phyloP scores from a whole-genome alignment of 2,888 invertebrate species.

The Trissoscelio sp. region DNA sequence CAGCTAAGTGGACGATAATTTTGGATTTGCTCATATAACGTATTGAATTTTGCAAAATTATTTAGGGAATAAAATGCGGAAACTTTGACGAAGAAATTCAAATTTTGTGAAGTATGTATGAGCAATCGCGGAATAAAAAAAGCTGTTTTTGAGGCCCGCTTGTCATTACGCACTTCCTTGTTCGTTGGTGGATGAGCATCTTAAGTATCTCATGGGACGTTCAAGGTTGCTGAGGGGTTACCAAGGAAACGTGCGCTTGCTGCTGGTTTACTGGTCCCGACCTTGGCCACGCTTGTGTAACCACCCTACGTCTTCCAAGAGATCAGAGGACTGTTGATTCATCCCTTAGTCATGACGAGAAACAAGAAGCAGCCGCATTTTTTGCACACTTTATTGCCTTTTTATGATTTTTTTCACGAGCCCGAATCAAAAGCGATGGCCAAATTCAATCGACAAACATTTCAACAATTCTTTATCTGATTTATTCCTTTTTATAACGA shows the following conservation, averaged over 20 bases:
- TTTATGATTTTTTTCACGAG: constrained; percentile 56
- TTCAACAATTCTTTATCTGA: background rate
- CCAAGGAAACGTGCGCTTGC: constrained; percentile 79
- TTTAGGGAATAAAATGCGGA: too few species aligned
- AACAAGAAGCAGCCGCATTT: constrained; percentile 26
- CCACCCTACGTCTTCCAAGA: constrained; percentile 68
- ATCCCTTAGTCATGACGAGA: constrained; percentile 54
- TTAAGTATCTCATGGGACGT: constrained; percentile 69
- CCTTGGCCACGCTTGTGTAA: constrained; percentile 79
- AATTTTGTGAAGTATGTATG: constrained; percentile 11
- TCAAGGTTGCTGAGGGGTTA: constrained; percentile 76
- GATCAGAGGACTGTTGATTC: constrained; percentile 51
- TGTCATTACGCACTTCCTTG: constrained; percentile 53
- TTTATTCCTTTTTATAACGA: too few species aligned
- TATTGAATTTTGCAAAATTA: too few species aligned
- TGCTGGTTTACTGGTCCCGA: constrained; percentile 79
- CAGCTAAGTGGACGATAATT: too few species aligned
- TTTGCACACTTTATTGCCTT: constrained; percentile 33
- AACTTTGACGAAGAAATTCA: constrained; percentile 1
- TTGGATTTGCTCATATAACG: too few species aligned
- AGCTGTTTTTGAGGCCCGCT: constrained; percentile 37
- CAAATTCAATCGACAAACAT: constrained; percentile 32
- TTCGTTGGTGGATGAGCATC: constrained; percentile 33
- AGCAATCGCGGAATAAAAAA: constrained; percentile 28
- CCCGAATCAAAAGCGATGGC: constrained; percentile 25